Base-by-base conservation (phyloP, 2,888 invertebrate genomes). In the Euproctis similis region DNA sequence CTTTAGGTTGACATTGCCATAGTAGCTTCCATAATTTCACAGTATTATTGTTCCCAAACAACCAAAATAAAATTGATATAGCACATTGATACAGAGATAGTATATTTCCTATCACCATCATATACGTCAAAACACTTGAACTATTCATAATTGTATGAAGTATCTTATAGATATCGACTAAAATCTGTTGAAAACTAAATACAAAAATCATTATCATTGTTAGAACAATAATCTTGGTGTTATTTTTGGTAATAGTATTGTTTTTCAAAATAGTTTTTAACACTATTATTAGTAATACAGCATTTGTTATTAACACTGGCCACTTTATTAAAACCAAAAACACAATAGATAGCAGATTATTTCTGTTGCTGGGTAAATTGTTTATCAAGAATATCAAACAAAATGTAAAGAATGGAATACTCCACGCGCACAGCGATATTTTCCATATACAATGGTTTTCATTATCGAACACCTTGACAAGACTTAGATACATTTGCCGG, bases 21-120 rank as follows among this genome's bases (percentile, higher is more conserved):
- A n/a, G n/a, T n/a, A n/a, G n/a, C 27, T 30, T 53, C 81, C 81
- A 82, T 29, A 75, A 30, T 14, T 54, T 52, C 40, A 80, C 59
- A 0, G 82, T 82, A 4, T 62, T 62, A 1, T 53, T 51, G 34
- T 81, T 82, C 1, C 74, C 81, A 30, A 77, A 72, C 3, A 82
- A 52, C 82, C 82, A 82, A 42, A 81, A 82, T 4, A 61, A 37
- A 23, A 71, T 70, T 0, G 80, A 65, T 18, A 67, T 47, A 1
- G 69, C 67, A 46, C 76, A 78, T 19, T 78, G 70, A 38, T 72
- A 82, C 36, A 75, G 47, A 0, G 67, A 39, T 1, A 63, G n/a
- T 25, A 66, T 58, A 36, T 67, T 68, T 31, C 51, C 38, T 0
- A 41, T 7, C 1, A 53, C 24, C 2, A 42, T 4, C 3, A 34